These are phyloP conservation scores for Epinotia brunnichana DNA, from an alignment of 2,888 invertebrate species.

Conservation along the genomic window DNA sequence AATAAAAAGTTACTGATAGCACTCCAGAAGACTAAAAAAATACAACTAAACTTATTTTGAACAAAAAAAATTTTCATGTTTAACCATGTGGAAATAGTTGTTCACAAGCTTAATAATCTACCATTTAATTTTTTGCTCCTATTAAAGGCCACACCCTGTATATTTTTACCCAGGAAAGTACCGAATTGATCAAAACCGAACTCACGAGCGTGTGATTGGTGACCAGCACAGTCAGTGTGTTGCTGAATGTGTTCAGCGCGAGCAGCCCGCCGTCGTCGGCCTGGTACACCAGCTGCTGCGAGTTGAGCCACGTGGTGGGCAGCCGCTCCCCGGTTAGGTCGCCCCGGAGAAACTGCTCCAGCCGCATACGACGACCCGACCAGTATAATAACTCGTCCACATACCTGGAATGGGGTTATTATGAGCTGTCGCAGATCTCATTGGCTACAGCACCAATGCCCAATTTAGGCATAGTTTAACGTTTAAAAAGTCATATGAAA, in stretches of 20 bases:
- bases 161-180: no score
- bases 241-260: slow-evolving; percentile 90
- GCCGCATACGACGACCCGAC: slow-evolving; percentile 93
- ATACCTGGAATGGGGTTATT: slow-evolving; percentile 80
- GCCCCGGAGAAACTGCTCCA: slow-evolving; percentile 93
- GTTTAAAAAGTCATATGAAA: no score
- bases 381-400: slow-evolving; percentile 95
- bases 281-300: slow-evolving; percentile 93
- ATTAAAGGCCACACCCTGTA: no score
- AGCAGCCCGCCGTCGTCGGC: slow-evolving; percentile 93
- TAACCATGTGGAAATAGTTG: no score
- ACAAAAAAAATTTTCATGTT: no score
- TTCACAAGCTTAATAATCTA: no score
- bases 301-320: slow-evolving; percentile 92
- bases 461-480: no score
- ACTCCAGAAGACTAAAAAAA: no score
- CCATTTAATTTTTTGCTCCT: no score
- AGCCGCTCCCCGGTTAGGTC: slow-evolving; percentile 88
- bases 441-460: no score
- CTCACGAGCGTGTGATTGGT: slow-evolving; percentile 94
- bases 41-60: no score
- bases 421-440: not conserved
- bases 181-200: slow-evolving; percentile 50
- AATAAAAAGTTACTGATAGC: no score
- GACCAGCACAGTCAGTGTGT: slow-evolving; percentile 90